Evolutionary conservation across 2,888 invertebrate species (phyloP).

Genomic region (Drosophila hawaiiensis): DNA sequence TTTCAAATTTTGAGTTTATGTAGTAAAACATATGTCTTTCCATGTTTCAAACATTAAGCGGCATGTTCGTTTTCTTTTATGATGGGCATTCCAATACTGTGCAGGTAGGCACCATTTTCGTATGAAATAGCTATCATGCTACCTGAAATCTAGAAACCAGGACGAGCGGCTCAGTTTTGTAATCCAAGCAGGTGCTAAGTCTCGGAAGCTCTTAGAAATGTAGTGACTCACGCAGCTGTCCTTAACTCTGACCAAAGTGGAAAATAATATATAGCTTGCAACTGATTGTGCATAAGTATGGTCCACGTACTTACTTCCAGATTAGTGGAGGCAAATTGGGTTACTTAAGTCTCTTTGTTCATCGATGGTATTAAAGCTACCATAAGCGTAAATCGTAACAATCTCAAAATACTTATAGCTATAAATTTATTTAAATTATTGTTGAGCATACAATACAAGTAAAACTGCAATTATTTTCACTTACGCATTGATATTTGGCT

Average conservation of each 20-base stretch:
- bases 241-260: neutral
- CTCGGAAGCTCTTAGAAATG: neutral
- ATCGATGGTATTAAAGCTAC: neutral
- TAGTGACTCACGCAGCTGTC: neutral
- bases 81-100: neutral
- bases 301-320: neutral
- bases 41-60: slow-evolving; percentile 72
- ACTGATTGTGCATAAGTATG: neutral
- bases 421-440: neutral
- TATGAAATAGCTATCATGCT: neutral
- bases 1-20: slow-evolving; percentile 35
- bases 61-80: slow-evolving; percentile 14
- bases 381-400: neutral
- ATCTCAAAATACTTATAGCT: neutral
- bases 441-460: neutral
- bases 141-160: slow-evolving; percentile 15
- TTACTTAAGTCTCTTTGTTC: neutral
- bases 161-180: neutral
- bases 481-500: slow-evolving; percentile 32
- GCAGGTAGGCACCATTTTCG: slow-evolving; percentile 6
- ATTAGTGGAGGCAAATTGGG: neutral
- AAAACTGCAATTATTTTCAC: slow-evolving; percentile 12
- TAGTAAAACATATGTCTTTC: slow-evolving; percentile 67
- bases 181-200: slow-evolving; percentile 11
- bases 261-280: neutral